Percentiles rank a stretch among this genome's conserved stretches.
These are phyloP conservation scores for Nephrotoma appendiculata DNA, from an alignment of 2,888 invertebrate species.

Conservation along the genomic window DNA sequence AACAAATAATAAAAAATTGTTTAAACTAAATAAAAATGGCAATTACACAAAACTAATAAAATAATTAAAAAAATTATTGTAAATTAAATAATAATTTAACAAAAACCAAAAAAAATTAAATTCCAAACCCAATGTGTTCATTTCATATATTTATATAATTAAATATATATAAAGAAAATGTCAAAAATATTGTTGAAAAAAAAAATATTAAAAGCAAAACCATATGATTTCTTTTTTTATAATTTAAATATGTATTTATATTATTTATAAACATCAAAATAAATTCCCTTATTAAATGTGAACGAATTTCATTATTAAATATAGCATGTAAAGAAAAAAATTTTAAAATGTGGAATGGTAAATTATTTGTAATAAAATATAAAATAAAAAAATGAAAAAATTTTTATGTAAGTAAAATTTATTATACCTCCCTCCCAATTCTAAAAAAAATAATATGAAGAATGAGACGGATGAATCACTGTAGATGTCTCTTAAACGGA, in stretches of 20 bases:
- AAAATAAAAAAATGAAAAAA: neutral
- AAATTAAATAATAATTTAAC: neutral
- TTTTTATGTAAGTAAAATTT: neutral
- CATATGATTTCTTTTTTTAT: neutral
- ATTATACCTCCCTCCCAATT: neutral
- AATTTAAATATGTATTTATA: neutral
- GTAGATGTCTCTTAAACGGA: no score
- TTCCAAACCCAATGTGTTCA: slow-evolving; percentile 11
- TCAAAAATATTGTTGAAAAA: neutral
- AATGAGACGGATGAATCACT: neutral
- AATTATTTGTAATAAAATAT: neutral
- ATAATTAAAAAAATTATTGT: neutral
- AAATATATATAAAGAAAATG: slow-evolving; percentile 1
- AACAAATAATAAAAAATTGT: neutral
- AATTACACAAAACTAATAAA: neutral
- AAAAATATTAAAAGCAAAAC: neutral
- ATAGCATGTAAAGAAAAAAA: neutral
- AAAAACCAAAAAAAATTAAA: neutral
- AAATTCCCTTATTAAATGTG: neutral
- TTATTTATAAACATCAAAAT: neutral
- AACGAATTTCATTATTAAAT: neutral
- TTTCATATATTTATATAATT: slow-evolving; percentile 3
- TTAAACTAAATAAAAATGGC: neutral
- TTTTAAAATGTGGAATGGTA: neutral
- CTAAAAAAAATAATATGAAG: neutral